Evolutionary conservation across 2,113 vertebrate species (phyloP), one percentile per base, ranked within the genome.

Genomic region (Dunckerocampus dactyliophorus): DNA sequence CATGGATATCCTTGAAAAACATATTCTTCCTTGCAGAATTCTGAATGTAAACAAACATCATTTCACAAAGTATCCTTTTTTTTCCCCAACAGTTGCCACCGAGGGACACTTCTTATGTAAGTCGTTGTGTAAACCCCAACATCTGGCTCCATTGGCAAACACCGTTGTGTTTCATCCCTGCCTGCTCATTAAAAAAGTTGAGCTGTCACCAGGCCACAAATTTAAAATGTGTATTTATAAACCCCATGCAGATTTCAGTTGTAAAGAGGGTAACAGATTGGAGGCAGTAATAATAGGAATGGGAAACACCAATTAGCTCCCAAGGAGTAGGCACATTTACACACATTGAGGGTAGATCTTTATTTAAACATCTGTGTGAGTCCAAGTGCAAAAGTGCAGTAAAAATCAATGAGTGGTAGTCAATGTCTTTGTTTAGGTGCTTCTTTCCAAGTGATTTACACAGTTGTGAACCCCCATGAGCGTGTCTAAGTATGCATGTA

Each of bases 141-240:
- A 85, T 82, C 79, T 87, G 81, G 46, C 68, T 67, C 19, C 42
- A 17, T 57, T 70, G 64, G 71, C 63, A 62, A 54, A 81, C 49
- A 47, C 68, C 60, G 52, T n/a, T n/a, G 57, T 47, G 71, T 71
- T 59, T 53, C n/a, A 46, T 46, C 37, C 43, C 68, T 63, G 54
- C 45, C 37, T 43, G 34, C 54, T 56, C 54, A 56, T 42, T 56
- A 55, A 56, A 55, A 56, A 56, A 56, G n/a, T 42, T 20, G 54
- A 42, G 54, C 54, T 42, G 34, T 56, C 54, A 42, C 52, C 47
- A 62, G 20, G 39, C 45, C 34, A 17, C 51, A 61, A 15, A 70
- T 43, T 55, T 22, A 48, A 69, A 74, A 59, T 62, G 19, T 65
- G 21, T 74, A 69, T 81, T 81, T 77, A 75, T 74, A 80, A 70